phyloP scores from a whole-genome alignment of 2,888 invertebrate species.

The Dryobota labecula region DNA sequence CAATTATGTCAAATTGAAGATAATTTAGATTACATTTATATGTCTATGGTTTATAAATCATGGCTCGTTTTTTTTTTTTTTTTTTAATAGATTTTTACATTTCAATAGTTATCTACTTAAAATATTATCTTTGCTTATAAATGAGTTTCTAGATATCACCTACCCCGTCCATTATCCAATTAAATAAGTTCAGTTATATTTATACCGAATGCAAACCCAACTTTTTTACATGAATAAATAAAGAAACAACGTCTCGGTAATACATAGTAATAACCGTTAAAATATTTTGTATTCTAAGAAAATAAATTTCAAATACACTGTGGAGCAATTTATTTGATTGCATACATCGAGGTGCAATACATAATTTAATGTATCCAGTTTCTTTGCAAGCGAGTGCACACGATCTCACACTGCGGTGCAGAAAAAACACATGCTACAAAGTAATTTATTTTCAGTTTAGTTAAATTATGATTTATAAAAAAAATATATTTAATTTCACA shows the following conservation, averaged over 20 bases:
- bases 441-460: constrained; percentile 54
- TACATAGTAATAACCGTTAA: constrained; percentile 47
- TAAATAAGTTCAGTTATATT: constrained; percentile 7
- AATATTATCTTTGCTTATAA: background rate
- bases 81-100: background rate
- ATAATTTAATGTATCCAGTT: constrained; percentile 66
- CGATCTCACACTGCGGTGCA: constrained; percentile 51
- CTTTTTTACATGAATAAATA: constrained; percentile 21
- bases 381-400: constrained; percentile 62
- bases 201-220: background rate
- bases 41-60: background rate
- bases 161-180: background rate
- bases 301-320: constrained; percentile 57
- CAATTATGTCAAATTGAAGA: background rate
- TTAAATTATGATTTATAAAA: constrained; percentile 46
- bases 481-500: constrained; percentile 28
- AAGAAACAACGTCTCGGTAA: constrained; percentile 33
- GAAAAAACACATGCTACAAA: constrained; percentile 45
- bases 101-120: too few relatives aligned
- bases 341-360: constrained; percentile 65
- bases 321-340: constrained; percentile 68
- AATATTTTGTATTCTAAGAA: constrained; percentile 62
- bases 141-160: background rate
- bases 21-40: background rate
- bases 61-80: background rate